A percentile compares a stretch with the other conserved stretches of the same genome.
Conservation (phyloP, 2,797 vertebrate genomes). For the Pempheris klunzingeri region DNA sequence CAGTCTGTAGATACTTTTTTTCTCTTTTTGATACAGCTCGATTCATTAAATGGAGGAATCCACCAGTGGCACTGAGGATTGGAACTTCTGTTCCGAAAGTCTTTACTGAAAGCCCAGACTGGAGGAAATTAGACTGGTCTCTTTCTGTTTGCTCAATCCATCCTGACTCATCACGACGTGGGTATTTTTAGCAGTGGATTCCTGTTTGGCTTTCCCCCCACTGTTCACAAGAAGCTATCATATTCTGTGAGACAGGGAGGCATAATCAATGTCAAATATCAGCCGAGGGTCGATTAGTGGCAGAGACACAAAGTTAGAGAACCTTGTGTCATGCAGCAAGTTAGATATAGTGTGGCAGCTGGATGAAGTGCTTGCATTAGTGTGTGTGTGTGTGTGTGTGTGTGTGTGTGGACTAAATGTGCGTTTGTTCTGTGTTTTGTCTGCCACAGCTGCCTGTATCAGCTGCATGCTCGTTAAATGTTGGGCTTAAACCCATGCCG, state of each 20-base stretch:
- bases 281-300: slow-evolving; percentile 36
- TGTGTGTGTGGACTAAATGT: slow-evolving; percentile 6
- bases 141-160: slow-evolving; percentile 75
- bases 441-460: slow-evolving; percentile 81
- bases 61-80: slow-evolving; percentile 34
- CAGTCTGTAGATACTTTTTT: slow-evolving; percentile 26
- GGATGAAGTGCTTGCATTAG: slow-evolving; percentile 4
- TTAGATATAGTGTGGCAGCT: slow-evolving; percentile 24
- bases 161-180: slow-evolving; percentile 78
- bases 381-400: slow-evolving; percentile 22
- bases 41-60: slow-evolving; percentile 59
- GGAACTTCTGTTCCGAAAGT: slow-evolving; percentile 38
- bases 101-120: slow-evolving; percentile 48
- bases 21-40: slow-evolving; percentile 14
- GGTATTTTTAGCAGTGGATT: slow-evolving; percentile 82
- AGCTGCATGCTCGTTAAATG: slow-evolving; percentile 84
- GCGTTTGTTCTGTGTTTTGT: slow-evolving; percentile 76
- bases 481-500: slow-evolving; percentile 76
- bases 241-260: slow-evolving; percentile 63
- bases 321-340: slow-evolving; percentile 22
- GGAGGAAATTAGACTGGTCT: slow-evolving; percentile 63
- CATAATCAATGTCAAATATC: slow-evolving; percentile 72
- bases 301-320: slow-evolving; percentile 32
- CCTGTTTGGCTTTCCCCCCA: slow-evolving; percentile 65
- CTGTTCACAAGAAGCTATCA: slow-evolving; percentile 59